Evolutionary conservation across 2,113 vertebrate genomes (phyloP).

Genomic region (Chaetodon auriga): DNA sequence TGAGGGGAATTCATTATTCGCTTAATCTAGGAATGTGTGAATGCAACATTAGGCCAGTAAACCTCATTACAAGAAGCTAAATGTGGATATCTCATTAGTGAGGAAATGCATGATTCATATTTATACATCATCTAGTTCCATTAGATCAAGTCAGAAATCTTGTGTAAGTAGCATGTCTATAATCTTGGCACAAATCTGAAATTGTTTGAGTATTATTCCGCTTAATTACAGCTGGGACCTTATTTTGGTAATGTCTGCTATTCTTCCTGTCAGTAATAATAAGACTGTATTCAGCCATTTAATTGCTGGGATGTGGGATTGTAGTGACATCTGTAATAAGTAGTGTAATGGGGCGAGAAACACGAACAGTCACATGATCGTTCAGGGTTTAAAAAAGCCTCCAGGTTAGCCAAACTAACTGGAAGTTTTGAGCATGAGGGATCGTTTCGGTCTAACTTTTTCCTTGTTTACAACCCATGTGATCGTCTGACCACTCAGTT

Average conservation of each 20-base stretch:
- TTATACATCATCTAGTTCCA: not conserved
- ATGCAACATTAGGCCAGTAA: slow-evolving; percentile 37
- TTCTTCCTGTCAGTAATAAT: not conserved
- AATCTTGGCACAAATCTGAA: slow-evolving; percentile 8
- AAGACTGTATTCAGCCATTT: not conserved
- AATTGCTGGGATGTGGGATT: not conserved
- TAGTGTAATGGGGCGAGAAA: not conserved
- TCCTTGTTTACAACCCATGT: no score
- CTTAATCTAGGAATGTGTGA: slow-evolving; percentile 56
- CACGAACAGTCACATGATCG: not conserved
- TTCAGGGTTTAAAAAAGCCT: not conserved
- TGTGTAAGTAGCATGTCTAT: slow-evolving; percentile 16
- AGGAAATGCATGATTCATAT: slow-evolving; percentile 32
- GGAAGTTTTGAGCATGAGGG: no score
- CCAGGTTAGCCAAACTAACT: no score
- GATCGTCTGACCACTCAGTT: no score
- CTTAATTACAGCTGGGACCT: not conserved
- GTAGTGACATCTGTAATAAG: not conserved
- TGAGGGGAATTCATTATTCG: slow-evolving; percentile 46
- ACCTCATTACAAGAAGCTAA: slow-evolving; percentile 50
- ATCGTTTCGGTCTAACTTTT: no score
- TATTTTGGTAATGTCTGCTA: not conserved
- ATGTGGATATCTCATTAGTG: slow-evolving; percentile 52
- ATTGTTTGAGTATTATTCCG: not conserved
- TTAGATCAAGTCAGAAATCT: slow-evolving; percentile 14